Base-by-base conservation (phyloP, 2,888 invertebrate genomes). In the Scaeva pyrastri region DNA sequence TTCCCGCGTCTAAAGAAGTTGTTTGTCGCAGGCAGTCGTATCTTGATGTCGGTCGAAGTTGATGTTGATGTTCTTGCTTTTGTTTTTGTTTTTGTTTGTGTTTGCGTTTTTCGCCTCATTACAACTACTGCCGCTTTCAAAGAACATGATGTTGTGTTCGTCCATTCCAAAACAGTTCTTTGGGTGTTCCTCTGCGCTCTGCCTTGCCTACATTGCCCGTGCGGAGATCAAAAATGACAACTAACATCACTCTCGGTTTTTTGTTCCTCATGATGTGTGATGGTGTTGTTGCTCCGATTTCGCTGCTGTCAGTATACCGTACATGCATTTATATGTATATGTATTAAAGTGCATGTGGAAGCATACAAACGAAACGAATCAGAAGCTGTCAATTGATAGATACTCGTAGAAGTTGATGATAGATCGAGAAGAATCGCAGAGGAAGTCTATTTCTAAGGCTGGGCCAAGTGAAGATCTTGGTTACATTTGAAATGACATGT, bases 1-100 rank as follows among this genome's bases (percentile, higher is more conserved):
- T 89, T 89, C 86, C 86, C 86, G 86, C 86, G 77, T 86, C 75
- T 81, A 82, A 86, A 86, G 86, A 86, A 86, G 86, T 86, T 86
- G 86, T 86, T 82, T 82, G 86, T 86, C 86, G 82, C 82, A 82
- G 77, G 86, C 82, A 82, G 86, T 78, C 77, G 86, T 74, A 86
- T 77, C 86, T 77, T 82, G 60, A 60, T 60, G 82, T 86, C 86
- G 81, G 86, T 74, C 70, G 81, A 78, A 86, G 82, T 86, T 86
- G 86, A 78, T 66, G 72, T 77, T 70, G 82, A 77, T 70, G 80
- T 72, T 76, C 52, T 70, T 76, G 31, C 31, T 31, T 31, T 31
- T 31, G 31, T 31, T 26, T 26, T 2, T 6, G 55, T 75, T 56
- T 48, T 19, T 56, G 41, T 64, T 56, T 60, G 73, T 79, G 60